Evolutionary conservation across 2,113 vertebrate species (phyloP).

Genomic region (Eurystomus gularis): DNA sequence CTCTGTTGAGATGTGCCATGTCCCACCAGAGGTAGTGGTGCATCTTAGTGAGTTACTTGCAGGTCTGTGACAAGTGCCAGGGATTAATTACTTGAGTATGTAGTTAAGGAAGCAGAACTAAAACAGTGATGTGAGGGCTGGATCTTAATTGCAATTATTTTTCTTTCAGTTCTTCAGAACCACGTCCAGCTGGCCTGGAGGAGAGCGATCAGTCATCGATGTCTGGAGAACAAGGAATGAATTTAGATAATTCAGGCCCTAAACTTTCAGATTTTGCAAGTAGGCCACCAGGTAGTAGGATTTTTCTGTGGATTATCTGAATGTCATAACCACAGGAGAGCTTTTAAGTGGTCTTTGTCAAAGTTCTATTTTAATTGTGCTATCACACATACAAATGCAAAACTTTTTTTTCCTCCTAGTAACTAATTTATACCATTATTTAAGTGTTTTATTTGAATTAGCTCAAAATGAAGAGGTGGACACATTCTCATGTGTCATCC

Average conservation of each 20-base stretch:
- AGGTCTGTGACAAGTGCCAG: not conserved
- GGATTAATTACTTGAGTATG: not conserved
- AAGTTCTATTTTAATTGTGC: not conserved
- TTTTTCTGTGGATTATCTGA: not conserved
- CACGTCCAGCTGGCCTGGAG: conserved; percentile 82
- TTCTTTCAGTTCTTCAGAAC: conserved; percentile 80
- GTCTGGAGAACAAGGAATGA: conserved; percentile 86
- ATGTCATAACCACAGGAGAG: not conserved
- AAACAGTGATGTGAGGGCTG: not conserved
- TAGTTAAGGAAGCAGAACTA: not conserved
- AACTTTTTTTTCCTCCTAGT: not conserved
- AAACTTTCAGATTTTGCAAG: conserved; percentile 91
- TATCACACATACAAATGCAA: not conserved
- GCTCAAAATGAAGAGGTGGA: not conserved
- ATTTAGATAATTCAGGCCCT: conserved; percentile 83
- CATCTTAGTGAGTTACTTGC: not conserved
- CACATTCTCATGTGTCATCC: not conserved
- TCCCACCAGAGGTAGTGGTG: not conserved
- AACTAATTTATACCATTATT: not conserved
- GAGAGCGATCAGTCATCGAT: conserved; percentile 85
- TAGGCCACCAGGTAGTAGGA: conserved; percentile 82
- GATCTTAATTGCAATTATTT: not conserved
- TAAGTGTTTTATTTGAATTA: not conserved
- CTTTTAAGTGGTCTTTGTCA: not conserved
- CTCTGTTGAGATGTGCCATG: not conserved